Percentiles rank a stretch among this genome's conserved stretches.
These are phyloP conservation scores for Brachyptera risi DNA, from an alignment of 2,888 invertebrate genomes.

Conservation along the genomic window DNA sequence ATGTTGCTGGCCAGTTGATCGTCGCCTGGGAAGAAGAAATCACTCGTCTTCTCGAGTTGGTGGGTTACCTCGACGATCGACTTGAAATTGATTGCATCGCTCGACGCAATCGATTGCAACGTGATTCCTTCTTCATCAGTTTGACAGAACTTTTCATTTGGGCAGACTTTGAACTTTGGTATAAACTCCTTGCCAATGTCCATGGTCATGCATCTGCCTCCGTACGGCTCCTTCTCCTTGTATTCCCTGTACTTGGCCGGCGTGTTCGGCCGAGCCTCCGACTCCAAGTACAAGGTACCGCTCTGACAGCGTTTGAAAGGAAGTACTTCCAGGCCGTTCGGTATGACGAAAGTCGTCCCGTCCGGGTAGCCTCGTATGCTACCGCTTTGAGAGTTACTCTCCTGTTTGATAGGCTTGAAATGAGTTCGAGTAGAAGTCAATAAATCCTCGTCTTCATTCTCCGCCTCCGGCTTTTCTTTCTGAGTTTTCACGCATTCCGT, in stretches of 20 bases:
- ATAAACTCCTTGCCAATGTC: conserved; percentile 47
- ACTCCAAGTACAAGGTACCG: conserved; percentile 57
- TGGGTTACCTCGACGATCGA: conserved; percentile 18
- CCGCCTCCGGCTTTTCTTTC: too few relatives aligned
- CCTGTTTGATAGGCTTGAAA: conserved; percentile 72
- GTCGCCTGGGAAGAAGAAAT: conserved; percentile 41
- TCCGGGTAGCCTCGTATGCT: conserved; percentile 56
- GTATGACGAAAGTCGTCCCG: conserved; percentile 68
- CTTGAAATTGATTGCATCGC: too few relatives aligned
- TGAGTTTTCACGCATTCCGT: not conserved
- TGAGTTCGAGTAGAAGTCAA: conserved; percentile 75
- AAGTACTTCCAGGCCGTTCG: conserved; percentile 56
- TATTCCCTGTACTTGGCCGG: conserved; percentile 47
- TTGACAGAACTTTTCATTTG: conserved; percentile 28
- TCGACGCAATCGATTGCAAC: too few relatives aligned
- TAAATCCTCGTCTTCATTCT: conserved; percentile 58
- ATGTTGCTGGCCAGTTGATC: conserved; percentile 32
- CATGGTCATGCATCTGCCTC: conserved; percentile 41
- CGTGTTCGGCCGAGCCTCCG: conserved; percentile 43
- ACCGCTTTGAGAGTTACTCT: conserved; percentile 40
- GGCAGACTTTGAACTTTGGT: conserved; percentile 65
- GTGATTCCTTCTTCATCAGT: conserved; percentile 8
- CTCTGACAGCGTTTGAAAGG: conserved; percentile 63
- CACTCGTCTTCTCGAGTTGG: too few relatives aligned
- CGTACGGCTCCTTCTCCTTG: conserved; percentile 40